Conservation (phyloP, 2,888 invertebrate species). For the Opisthograptis luteolata region DNA sequence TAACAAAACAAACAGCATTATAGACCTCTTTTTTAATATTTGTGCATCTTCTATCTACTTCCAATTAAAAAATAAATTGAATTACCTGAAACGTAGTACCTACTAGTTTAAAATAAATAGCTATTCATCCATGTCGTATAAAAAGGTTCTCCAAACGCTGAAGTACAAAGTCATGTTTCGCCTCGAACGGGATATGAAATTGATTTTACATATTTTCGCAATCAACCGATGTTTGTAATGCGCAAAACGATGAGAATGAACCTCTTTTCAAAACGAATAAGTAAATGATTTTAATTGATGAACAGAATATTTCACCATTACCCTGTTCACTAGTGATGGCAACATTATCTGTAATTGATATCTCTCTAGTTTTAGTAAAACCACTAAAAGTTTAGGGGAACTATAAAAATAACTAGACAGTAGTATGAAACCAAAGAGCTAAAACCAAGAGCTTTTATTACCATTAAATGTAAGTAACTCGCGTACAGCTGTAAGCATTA, state of each 20-base stretch:
- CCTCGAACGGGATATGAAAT: constrained; percentile 7
- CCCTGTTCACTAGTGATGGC: constrained; percentile 12
- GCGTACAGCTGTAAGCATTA: no score
- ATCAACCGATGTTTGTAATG: neutral
- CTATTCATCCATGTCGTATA: neutral
- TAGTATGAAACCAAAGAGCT: no score
- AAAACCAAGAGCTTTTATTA: no score
- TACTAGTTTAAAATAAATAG: neutral
- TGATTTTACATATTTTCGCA: neutral
- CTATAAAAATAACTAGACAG: no score
- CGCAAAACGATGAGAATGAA: neutral
- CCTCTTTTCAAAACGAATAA: neutral
- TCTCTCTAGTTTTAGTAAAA: neutral
- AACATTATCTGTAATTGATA: constrained; percentile 7
- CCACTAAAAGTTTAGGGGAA: constrained; percentile 9
- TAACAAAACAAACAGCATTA: no score
- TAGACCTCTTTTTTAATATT: no score
- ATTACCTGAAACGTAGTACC: neutral
- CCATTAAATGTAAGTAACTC: no score
- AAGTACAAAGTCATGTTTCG: constrained; percentile 7
- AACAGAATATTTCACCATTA: no score
- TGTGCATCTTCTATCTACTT: no score
- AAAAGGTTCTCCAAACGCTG: constrained; percentile 2
- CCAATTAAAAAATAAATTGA: neutral
- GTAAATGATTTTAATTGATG: no score